Evolutionary conservation across 2,797 vertebrate genomes (phyloP), one percentile per base, ranked within the genome.

Genomic region (Cossypha heuglini): DNA sequence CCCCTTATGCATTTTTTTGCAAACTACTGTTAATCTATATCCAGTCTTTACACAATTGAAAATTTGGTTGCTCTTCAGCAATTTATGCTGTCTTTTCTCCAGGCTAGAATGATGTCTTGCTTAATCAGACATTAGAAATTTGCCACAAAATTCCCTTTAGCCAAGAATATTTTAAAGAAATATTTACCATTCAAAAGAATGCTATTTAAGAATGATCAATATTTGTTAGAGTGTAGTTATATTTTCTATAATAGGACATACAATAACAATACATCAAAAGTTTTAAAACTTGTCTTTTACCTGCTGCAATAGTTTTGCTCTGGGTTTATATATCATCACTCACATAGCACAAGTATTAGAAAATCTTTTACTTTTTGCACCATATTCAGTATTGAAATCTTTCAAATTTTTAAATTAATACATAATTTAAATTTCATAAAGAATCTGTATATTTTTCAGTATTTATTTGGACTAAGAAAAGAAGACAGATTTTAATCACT

Each of bases 401-500:
- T 86, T 93, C 82, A 37, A 24, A 35, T 83, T 96, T 95, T 92
- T 64, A 92, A 96, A 94, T 21, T 31, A 16, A 68, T 84, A 15
- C 42, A 64, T 85, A 97, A 87, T 81, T 96, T 93, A 93, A 96
- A 90, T 62, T 79, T 94, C 49, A 58, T 42, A 88, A 83, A 63
- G 42, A 92, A 88, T 52, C 37, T 66, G 35, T 18, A 49, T 17
- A 64, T 95, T 84, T 95, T 86, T 76, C 54, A 49, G 8, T 66
- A 82, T 86, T 89, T 95, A 90, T 94, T 77, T 87, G 10, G 64
- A 79, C 35, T 67, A 80, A 62, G 40, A 72, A 86, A 76, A 88
- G 31, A 86, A 67, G 5, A 22, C 1, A 76, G 55, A 94, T 85
- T 84, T 93, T 81, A 86, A 45, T 45, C 66, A 19, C 13, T 26